Evolutionary conservation across 2,113 vertebrate genomes (phyloP), one percentile per base, ranked within the genome.

Genomic region (Xenopus borealis): DNA sequence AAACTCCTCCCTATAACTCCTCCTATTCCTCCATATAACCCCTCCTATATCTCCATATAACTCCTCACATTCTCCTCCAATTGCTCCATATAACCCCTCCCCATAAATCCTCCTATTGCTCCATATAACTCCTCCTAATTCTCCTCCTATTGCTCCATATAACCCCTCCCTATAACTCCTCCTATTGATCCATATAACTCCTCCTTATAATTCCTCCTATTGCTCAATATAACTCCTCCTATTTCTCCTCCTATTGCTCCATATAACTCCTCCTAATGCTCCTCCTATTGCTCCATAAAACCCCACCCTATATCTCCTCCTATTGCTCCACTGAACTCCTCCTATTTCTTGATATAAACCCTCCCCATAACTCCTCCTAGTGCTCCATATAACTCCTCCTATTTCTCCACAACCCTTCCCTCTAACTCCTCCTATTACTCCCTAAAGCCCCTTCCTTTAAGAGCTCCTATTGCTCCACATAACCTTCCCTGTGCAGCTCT

Each of bases 191-290:
- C 59, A 46, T 61, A 45, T 71, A 40, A 40, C 50, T 45, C 27
- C 17, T 46, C 17, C 53, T 17, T 66, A 19, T 66, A 66, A 66
- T 40, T 9, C 40, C 30, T 33, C 40, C n/a, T 46, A 46, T 33
- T 44, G 52, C 46, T 52, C 50, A 30, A 19, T 72, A 65, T 57
- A 66, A 58, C 50, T 17, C 20, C 50, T 55, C 19, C 23, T 19
- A 7, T 69, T 44, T 9, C n/a, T 23, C 52, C 52, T 47, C 63
- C 72, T 58, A 47, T 62, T 62, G 44, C 57, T 40, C 44, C 66
- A 16, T 69, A 27, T 69, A 40, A 9, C 33, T 47, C 50, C 27
- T 69, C 50, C 16, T n/a, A 27, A 47, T 61, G 23, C 17, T 53
- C 68, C 53, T 59, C 53, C 53, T 70, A 53, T 30, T 16, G 23